Evolutionary conservation across 2,888 invertebrate genomes (phyloP).

Genomic region (Thera obeliscata): DNA sequence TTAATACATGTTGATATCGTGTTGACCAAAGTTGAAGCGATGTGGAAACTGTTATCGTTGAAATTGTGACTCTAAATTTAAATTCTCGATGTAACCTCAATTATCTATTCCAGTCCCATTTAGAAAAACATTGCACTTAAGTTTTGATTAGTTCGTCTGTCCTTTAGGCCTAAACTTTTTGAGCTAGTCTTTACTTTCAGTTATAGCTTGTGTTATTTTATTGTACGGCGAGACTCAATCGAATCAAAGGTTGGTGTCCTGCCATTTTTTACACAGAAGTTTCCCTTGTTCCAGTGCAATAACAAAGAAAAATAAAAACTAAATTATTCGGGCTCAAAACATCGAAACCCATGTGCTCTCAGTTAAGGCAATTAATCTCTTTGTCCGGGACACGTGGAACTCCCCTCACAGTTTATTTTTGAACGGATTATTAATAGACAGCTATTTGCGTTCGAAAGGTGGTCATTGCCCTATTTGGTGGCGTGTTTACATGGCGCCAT

Average conservation of each 20-base stretch:
- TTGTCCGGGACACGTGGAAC: slow-evolving; percentile 66
- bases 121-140: no score
- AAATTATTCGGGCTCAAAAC: slow-evolving; percentile 15
- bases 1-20: slow-evolving; percentile 24
- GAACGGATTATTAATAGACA: slow-evolving; percentile 72
- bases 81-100: no score
- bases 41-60: background rate
- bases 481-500: slow-evolving; percentile 76
- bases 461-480: slow-evolving; percentile 83
- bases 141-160: no score
- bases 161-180: no score
- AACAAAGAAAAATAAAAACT: slow-evolving; percentile 5
- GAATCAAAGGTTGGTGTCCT: background rate
- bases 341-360: slow-evolving; percentile 23
- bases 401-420: slow-evolving; percentile 74
- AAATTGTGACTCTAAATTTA: no score
- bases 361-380: slow-evolving; percentile 64
- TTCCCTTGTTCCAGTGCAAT: background rate
- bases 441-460: slow-evolving; percentile 73
- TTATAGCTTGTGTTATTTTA: no score
- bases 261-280: background rate
- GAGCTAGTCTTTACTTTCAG: no score
- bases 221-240: no score
- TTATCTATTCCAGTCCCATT: no score
- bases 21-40: slow-evolving; percentile 7